Percentiles rank a stretch among this genome's conserved stretches.
phyloP scores from a whole-genome alignment of 2,797 vertebrate species.

The Arrhamphus sclerolepis region DNA sequence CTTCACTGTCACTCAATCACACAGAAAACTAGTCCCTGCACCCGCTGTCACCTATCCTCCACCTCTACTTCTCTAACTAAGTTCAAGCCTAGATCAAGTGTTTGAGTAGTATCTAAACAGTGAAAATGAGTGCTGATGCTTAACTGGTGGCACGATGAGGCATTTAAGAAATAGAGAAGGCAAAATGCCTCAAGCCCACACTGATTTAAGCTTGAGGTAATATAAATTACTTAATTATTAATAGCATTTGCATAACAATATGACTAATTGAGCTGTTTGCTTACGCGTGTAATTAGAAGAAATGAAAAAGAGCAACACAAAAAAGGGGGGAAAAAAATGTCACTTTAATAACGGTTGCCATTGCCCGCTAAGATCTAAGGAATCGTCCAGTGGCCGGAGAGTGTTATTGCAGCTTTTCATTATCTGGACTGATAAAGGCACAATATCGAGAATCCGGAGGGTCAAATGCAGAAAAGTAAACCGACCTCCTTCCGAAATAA shows the following conservation, averaged over 20 bases:
- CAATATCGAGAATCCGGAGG: constrained; percentile 76
- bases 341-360: constrained; percentile 66
- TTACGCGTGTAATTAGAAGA: constrained; percentile 42
- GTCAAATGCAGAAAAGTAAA: constrained; percentile 76
- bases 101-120: constrained; percentile 38
- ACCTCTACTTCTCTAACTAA: constrained; percentile 59
- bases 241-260: constrained; percentile 62
- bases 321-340: constrained; percentile 29
- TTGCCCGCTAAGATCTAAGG: constrained; percentile 58
- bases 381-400: constrained; percentile 82
- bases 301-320: constrained; percentile 35
- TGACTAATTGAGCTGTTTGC: constrained; percentile 63
- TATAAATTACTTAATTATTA: constrained; percentile 66
- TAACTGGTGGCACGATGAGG: constrained; percentile 60
- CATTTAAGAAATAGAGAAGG: constrained; percentile 68
- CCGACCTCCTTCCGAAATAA: constrained; percentile 49
- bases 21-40: constrained; percentile 36
- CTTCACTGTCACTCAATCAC: constrained; percentile 41
- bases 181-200: constrained; percentile 51
- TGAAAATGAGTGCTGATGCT: constrained; percentile 17
- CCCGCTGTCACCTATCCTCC: constrained; percentile 48
- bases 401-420: constrained; percentile 76
- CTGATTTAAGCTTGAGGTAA: constrained; percentile 57
- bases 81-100: constrained; percentile 72
- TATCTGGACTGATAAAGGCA: constrained; percentile 79